These are phyloP conservation scores for Meiosimyza decipiens DNA, from an alignment of 2,888 invertebrate species.

Conservation along the genomic window DNA sequence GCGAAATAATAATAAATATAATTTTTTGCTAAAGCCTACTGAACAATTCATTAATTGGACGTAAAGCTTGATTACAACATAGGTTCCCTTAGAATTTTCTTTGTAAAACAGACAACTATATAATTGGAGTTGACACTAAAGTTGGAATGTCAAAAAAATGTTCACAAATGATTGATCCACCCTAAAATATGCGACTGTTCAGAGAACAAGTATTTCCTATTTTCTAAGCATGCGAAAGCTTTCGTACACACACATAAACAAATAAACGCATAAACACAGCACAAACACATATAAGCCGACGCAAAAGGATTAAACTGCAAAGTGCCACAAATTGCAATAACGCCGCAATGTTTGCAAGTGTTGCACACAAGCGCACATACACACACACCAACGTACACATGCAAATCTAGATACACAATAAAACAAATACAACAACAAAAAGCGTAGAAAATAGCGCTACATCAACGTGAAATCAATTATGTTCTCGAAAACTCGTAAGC, in stretches of 20 bases:
- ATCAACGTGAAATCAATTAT: slow-evolving; percentile 36
- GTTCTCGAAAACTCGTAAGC: slow-evolving; percentile 22
- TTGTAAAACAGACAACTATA: too few relatives aligned
- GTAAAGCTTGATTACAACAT: too few relatives aligned
- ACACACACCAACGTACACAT: background rate
- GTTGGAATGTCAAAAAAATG: too few relatives aligned
- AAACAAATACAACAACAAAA: too few relatives aligned
- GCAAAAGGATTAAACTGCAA: slow-evolving; percentile 32
- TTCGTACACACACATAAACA: background rate
- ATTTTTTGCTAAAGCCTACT: too few relatives aligned
- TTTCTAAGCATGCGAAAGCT: slow-evolving; percentile 15
- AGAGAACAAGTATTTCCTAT: background rate
- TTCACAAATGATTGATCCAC: too few relatives aligned
- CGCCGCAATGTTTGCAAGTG: slow-evolving; percentile 32
- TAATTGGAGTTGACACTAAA: too few relatives aligned
- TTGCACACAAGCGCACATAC: slow-evolving; percentile 18
- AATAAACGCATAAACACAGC: slow-evolving; percentile 12
- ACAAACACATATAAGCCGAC: slow-evolving; percentile 3
- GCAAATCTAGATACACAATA: slow-evolving; percentile 1
- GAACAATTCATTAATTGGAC: too few relatives aligned
- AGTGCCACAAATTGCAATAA: slow-evolving; percentile 33
- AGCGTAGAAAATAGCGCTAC: background rate
- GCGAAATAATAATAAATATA: background rate
- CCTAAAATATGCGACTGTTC: background rate
- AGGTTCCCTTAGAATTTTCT: too few relatives aligned